Percentiles rank a stretch among this genome's conserved stretches.
Conservation (phyloP, 2,797 vertebrate species). For the Chromis chromis region DNA sequence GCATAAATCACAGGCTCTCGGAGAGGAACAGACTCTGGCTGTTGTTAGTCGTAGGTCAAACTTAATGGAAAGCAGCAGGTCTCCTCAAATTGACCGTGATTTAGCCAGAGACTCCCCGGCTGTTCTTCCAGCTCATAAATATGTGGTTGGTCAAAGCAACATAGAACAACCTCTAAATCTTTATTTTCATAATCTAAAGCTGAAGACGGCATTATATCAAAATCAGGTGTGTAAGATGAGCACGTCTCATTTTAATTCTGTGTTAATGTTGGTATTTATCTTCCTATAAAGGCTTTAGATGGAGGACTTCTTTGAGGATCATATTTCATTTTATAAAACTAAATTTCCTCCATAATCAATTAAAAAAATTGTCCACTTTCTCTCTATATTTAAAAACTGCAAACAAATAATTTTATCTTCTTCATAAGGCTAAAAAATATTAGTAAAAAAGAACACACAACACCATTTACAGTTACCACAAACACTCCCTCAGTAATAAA, state of each 20-base stretch:
- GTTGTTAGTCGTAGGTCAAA: constrained; percentile 68
- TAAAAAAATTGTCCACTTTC: neutral
- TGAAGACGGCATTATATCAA: constrained; percentile 14
- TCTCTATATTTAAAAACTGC: neutral
- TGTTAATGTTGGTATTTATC: constrained; percentile 12
- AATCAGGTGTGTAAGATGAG: constrained; percentile 24
- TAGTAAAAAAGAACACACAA: no score
- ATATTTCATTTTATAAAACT: constrained; percentile 35
- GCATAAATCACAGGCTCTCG: constrained; percentile 68
- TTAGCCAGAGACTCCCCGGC: constrained; percentile 47
- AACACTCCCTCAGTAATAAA: no score
- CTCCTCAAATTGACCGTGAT: constrained; percentile 56
- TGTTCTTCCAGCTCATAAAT: constrained; percentile 62
- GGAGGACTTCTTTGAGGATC: constrained; percentile 2
- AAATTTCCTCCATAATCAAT: constrained; percentile 39
- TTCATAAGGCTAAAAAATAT: no score
- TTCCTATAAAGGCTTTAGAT: neutral
- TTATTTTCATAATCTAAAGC: constrained; percentile 33
- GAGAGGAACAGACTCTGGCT: constrained; percentile 55
- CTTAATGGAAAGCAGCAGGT: constrained; percentile 79
- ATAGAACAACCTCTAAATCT: constrained; percentile 29
- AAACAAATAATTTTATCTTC: neutral
- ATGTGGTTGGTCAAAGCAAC: constrained; percentile 30
- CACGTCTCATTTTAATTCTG: neutral
- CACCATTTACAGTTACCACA: no score